A percentile compares a stretch with the other conserved stretches of the same genome.
Evolutionary conservation across 2,888 invertebrate species (phyloP).

Genomic region (Lasioglossum vierecki): DNA sequence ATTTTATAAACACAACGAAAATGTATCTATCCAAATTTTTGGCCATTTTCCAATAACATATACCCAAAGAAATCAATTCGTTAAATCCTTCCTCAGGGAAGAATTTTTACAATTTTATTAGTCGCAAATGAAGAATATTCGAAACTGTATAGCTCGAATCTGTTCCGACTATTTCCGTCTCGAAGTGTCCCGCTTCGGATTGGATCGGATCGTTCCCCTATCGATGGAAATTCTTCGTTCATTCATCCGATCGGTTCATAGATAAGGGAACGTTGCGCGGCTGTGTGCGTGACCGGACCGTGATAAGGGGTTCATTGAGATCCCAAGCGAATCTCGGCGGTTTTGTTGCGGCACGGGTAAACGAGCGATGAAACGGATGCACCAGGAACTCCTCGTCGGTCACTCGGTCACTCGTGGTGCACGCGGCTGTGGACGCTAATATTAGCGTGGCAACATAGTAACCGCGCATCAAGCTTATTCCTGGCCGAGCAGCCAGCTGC

Average conservation of each 20-base stretch:
- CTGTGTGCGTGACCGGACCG: not conserved
- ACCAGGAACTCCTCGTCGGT: conserved; percentile 66
- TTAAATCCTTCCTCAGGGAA: too few species aligned
- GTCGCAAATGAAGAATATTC: too few species aligned
- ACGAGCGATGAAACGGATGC: conserved; percentile 58
- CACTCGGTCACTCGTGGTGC: conserved; percentile 71
- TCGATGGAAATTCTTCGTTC: not conserved
- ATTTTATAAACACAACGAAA: too few species aligned
- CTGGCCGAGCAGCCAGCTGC: conserved; percentile 79
- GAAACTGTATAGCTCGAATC: not conserved
- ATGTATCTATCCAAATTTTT: too few species aligned
- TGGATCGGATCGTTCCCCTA: not conserved
- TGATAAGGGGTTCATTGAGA: conserved; percentile 21
- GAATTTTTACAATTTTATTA: too few species aligned
- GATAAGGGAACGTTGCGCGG: conserved; percentile 5
- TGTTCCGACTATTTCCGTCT: not conserved
- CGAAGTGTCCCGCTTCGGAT: not conserved
- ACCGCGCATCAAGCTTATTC: conserved; percentile 81
- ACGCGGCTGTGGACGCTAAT: conserved; percentile 78
- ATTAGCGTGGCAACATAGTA: conserved; percentile 82
- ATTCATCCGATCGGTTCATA: conserved; percentile 8
- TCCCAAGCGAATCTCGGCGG: not conserved
- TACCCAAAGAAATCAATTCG: too few species aligned
- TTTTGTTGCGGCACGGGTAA: conserved; percentile 45
- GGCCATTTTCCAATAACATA: too few species aligned